Percentiles rank a stretch among this genome's conserved stretches.
Conservation (phyloP, 2,113 vertebrate genomes). For the Saguinus midas region DNA sequence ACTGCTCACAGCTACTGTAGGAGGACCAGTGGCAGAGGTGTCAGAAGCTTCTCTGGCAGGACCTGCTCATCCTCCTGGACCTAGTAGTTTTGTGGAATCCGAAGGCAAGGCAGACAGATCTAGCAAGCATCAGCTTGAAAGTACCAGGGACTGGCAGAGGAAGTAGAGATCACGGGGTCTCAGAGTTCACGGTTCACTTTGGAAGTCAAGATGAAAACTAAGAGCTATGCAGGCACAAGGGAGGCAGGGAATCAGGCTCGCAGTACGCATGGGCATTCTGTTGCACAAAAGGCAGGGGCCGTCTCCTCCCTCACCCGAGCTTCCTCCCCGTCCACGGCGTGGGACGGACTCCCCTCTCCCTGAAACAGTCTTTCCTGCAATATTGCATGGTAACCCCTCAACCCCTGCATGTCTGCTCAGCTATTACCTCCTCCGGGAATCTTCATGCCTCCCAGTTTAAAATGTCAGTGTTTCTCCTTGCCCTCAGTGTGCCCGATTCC, state of each 20-base stretch:
- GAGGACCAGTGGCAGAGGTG: neutral
- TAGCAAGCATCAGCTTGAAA: neutral
- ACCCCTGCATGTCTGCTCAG: neutral
- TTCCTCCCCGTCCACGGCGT: neutral
- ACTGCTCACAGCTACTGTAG: neutral
- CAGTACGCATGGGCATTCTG: fast-evolving
- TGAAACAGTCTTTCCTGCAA: neutral
- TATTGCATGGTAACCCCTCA: neutral
- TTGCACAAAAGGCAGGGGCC: neutral
- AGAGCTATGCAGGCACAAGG: neutral
- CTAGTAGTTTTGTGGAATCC: neutral
- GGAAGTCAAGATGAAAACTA: neutral
- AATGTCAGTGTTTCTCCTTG: neutral
- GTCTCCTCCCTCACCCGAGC: too few species aligned
- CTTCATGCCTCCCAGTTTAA: neutral
- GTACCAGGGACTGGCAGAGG: neutral
- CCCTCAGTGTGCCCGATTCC: neutral
- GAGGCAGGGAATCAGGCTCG: neutral
- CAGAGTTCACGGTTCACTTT: neutral
- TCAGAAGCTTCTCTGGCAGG: neutral
- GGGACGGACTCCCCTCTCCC: neutral
- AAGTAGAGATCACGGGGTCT: neutral
- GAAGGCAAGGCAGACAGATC: neutral
- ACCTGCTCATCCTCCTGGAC: neutral
- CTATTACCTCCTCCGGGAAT: neutral